A percentile compares a stretch with the other conserved stretches of the same genome.
Evolutionary conservation across 2,888 invertebrate genomes (phyloP).

Genomic region (Epistrophella euchroma): DNA sequence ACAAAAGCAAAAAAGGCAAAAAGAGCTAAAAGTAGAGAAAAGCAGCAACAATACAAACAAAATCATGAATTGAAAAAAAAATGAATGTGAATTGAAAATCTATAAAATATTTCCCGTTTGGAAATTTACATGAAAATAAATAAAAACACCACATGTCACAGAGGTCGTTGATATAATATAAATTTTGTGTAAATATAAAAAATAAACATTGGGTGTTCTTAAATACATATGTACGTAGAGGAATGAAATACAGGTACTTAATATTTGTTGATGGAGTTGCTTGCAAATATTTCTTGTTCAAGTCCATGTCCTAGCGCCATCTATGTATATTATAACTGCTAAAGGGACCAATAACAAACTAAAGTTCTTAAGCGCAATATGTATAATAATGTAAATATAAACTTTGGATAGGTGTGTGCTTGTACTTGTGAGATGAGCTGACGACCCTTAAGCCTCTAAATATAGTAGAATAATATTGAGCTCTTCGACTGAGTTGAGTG

Average conservation of each 20-base stretch:
- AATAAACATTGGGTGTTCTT: slow-evolving; percentile 1
- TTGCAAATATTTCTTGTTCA: slow-evolving; percentile 22
- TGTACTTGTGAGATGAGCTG: slow-evolving; percentile 6
- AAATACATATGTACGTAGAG: no score
- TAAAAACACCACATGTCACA: background rate
- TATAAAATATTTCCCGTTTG: background rate
- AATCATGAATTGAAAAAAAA: background rate
- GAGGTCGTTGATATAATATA: slow-evolving; percentile 9
- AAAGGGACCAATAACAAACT: background rate
- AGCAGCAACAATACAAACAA: background rate
- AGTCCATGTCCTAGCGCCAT: background rate
- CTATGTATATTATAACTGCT: background rate
- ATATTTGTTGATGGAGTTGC: slow-evolving; percentile 15
- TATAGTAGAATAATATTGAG: slow-evolving; percentile 21
- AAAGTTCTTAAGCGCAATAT: no score
- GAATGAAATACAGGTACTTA: background rate
- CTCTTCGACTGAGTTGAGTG: background rate
- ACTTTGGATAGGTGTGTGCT: slow-evolving; percentile 17
- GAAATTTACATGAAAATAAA: slow-evolving; percentile 9
- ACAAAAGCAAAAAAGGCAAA: background rate
- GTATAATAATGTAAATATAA: slow-evolving; percentile 26
- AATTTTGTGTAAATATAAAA: background rate
- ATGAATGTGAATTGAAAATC: slow-evolving; percentile 6
- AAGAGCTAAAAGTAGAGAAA: background rate
- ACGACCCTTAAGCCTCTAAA: slow-evolving; percentile 17